Base-by-base conservation (phyloP, 2,113 vertebrate species). In the Tapirus terrestris region DNA sequence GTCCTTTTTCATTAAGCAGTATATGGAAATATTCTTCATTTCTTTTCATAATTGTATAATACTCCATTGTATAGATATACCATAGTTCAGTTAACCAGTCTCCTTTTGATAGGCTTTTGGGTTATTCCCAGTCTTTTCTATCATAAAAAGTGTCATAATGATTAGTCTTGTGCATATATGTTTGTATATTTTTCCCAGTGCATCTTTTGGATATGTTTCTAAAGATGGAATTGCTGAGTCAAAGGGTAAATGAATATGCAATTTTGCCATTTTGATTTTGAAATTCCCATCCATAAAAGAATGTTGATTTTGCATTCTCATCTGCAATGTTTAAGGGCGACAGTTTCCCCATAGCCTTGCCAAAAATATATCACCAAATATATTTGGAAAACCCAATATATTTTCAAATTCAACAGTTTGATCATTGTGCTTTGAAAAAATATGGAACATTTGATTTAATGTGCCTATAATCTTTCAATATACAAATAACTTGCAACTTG, bases 61-160 rank as follows among this genome's bases (percentile, higher is more conserved):
- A 12, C 20, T 45, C 67, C 29, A 2, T 0, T 3, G 2, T 3
- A 2, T 1, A 20, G 39, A 12, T 0, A 0, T 6, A 9, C 29
- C 29, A 2, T 5, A 1, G 48, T 5, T 36, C 5, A 31, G 8
- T 33, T 6, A 29, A 2, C 27, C 36, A 1, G 14, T 9, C 8
- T 29, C 18, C n/a, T 75, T 27, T 5, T 0, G 10, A 51, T 2
- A 23, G n/a, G 39, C 12, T 53, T 56, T 63, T 13, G 21, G 23
- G 51, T 27, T 31, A 10, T 23, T 60, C 11, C 27, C n/a, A 29
- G 23, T 4, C 25, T n/a, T 33, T 68, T 60, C 17, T 45, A 14
- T 45, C 33, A 36, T 4, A 25, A 39, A 25, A 25, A 48, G 17
- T 2, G 4, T 70, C 53, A 27, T 5, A 6, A 0, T 31, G 25